A percentile compares a stretch with the other conserved stretches of the same genome.
phyloP scores from a whole-genome alignment of 2,113 vertebrate genomes.

The Mastomys natalensis region DNA sequence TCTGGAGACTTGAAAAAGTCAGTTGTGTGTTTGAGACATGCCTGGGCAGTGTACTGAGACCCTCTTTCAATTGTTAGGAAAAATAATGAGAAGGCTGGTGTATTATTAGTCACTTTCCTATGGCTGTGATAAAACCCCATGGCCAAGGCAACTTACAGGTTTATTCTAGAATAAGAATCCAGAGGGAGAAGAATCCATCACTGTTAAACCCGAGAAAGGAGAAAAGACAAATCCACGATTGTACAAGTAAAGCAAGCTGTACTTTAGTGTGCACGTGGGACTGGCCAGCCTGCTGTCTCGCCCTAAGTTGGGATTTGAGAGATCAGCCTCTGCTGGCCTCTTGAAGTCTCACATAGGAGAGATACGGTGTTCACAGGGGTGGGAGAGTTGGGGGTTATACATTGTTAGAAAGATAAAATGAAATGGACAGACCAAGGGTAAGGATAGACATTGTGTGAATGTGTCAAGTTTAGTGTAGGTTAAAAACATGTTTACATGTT shows the following conservation, averaged over 20 bases:
- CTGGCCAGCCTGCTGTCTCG: neutral
- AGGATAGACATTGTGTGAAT: no score
- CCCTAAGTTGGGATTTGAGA: neutral
- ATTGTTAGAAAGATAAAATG: no score
- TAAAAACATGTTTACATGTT: no score
- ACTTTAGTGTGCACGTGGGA: neutral
- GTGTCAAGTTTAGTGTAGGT: no score
- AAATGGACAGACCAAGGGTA: no score
- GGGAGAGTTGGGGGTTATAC: no score
- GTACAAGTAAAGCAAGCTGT: neutral
- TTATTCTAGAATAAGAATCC: neutral
- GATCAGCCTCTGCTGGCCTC: neutral
- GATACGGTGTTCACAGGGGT: no score
- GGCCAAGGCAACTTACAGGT: neutral
- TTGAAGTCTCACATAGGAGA: no score
- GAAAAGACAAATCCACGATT: neutral
- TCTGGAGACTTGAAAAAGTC: neutral
- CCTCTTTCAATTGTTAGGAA: neutral
- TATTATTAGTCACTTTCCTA: neutral
- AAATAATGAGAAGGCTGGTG: neutral
- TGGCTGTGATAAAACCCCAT: neutral
- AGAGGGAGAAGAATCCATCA: neutral
- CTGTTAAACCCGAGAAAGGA: neutral
- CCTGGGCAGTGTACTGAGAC: neutral
- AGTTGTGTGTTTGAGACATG: neutral